A percentile compares a stretch with the other conserved stretches of the same genome.
These are phyloP conservation scores for Galagoides demidoff DNA, from an alignment of 2,797 vertebrate genomes.

Conservation along the genomic window DNA sequence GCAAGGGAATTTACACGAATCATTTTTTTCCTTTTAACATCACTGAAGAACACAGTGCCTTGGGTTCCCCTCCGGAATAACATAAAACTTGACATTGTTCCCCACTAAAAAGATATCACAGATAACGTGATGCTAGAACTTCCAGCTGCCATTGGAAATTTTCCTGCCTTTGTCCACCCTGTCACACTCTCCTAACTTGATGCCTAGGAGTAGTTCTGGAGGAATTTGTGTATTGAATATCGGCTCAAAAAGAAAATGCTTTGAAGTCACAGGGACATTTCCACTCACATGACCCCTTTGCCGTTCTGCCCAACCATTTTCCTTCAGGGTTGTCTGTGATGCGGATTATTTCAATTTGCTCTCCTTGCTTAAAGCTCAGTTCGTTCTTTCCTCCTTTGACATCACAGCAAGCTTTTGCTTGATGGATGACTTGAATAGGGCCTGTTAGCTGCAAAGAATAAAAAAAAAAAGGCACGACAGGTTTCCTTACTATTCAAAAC, in stretches of 20 bases:
- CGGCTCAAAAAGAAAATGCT: slow-evolving; percentile 11
- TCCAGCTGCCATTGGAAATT: neutral
- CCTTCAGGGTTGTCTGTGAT: slow-evolving; percentile 94
- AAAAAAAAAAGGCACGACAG: slow-evolving; percentile 4
- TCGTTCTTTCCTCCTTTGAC: slow-evolving; percentile 91
- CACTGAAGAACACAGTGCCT: neutral
- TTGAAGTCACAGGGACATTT: slow-evolving; percentile 9
- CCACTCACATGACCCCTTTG: slow-evolving; percentile 92
- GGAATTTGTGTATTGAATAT: neutral
- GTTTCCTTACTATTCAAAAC: neutral
- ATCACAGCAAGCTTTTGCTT: slow-evolving; percentile 88
- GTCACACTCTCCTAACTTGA: neutral
- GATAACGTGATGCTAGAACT: neutral
- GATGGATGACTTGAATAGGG: slow-evolving; percentile 90
- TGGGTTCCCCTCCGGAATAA: neutral
- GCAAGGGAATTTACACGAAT: neutral
- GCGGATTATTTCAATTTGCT: slow-evolving; percentile 93
- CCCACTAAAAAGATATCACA: neutral
- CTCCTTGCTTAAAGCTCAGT: slow-evolving; percentile 91
- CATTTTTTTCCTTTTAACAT: neutral
- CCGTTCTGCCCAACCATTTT: slow-evolving; percentile 92
- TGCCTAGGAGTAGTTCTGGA: neutral
- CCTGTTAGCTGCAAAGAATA: slow-evolving; percentile 88
- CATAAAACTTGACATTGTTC: neutral
- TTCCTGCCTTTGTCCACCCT: neutral